phyloP scores from a whole-genome alignment of 2,888 invertebrate genomes.

The Hofmannophila pseudospretella region DNA sequence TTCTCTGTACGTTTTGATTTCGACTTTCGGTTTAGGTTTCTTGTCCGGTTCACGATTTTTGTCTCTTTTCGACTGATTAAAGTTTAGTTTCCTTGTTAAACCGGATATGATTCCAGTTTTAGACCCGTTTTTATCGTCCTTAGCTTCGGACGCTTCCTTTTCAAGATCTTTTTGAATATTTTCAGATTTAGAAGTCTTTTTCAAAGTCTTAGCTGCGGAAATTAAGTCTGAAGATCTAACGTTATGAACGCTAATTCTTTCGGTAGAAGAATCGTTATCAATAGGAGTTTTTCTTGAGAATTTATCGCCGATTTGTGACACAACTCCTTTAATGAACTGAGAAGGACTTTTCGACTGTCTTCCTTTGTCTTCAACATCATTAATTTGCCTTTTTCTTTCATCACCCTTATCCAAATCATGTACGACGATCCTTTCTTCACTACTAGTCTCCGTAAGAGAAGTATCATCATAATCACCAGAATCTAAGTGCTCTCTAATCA shows the following conservation, averaged over 20 bases:
- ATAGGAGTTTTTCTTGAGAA: slow-evolving; percentile 32
- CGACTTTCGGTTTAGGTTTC: slow-evolving; percentile 52
- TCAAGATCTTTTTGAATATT: slow-evolving; percentile 13
- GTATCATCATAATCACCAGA: slow-evolving; percentile 61
- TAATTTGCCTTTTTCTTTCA: slow-evolving; percentile 15
- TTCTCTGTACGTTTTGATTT: slow-evolving; percentile 63
- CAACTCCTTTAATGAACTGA: slow-evolving; percentile 44
- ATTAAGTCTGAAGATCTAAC: slow-evolving; percentile 52
- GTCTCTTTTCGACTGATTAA: slow-evolving; percentile 57
- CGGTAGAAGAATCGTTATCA: slow-evolving; percentile 22
- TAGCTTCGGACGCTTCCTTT: slow-evolving; percentile 18
- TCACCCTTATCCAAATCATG: slow-evolving; percentile 35
- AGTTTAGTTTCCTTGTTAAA: slow-evolving; percentile 54
- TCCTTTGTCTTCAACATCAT: slow-evolving; percentile 18
- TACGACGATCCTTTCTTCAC: slow-evolving; percentile 54
- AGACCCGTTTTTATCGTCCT: slow-evolving; percentile 29
- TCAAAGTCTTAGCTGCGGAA: slow-evolving; percentile 45
- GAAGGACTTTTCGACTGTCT: slow-evolving; percentile 45
- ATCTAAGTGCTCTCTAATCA: slow-evolving; percentile 60
- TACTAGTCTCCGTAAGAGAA: slow-evolving; percentile 63
- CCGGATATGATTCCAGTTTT: slow-evolving; percentile 56
- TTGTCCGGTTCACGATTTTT: slow-evolving; percentile 37
- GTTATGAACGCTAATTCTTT: slow-evolving; percentile 52
- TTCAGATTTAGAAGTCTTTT: slow-evolving; percentile 31
- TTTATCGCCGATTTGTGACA: slow-evolving; percentile 45